phyloP scores from a whole-genome alignment of 2,888 invertebrate species.

The Tyria jacobaeae region DNA sequence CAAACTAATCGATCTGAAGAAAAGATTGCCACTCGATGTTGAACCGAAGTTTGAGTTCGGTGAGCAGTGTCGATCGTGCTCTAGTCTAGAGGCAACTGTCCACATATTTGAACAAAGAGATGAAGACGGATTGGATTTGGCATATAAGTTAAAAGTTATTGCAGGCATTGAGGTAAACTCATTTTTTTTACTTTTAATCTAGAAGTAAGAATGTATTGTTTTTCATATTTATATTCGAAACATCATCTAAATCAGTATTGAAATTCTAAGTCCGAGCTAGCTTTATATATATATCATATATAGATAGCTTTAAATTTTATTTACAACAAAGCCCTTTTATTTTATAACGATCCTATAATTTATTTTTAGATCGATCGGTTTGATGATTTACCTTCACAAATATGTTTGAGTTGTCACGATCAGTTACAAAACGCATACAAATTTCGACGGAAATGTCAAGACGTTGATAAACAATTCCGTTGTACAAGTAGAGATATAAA shows the following conservation, averaged over 20 bases:
- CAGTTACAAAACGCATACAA: conserved; percentile 79
- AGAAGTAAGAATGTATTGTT: too few species aligned
- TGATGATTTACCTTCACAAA: conserved; percentile 73
- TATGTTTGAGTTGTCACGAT: conserved; percentile 73
- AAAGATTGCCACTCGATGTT: conserved; percentile 58
- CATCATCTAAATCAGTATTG: too few species aligned
- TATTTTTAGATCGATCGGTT: conserved; percentile 69
- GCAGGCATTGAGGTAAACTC: conserved; percentile 71
- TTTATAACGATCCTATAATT: background rate
- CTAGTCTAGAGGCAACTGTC: conserved; percentile 63
- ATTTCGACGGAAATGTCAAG: conserved; percentile 80
- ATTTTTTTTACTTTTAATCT: too few species aligned
- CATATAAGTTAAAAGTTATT: conserved; percentile 68
- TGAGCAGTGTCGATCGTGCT: conserved; percentile 71
- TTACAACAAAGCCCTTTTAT: too few species aligned
- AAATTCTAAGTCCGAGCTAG: too few species aligned
- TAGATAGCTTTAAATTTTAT: too few species aligned
- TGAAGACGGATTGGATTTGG: conserved; percentile 66
- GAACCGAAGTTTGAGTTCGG: conserved; percentile 64
- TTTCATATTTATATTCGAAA: too few species aligned
- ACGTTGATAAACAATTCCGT: conserved; percentile 69
- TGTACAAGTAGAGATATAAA: conserved; percentile 58
- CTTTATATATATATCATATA: too few species aligned
- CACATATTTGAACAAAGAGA: conserved; percentile 68
- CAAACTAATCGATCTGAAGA: conserved; percentile 75